phyloP scores from a whole-genome alignment of 2,113 vertebrate species.

The Cheirogaleus medius region DNA sequence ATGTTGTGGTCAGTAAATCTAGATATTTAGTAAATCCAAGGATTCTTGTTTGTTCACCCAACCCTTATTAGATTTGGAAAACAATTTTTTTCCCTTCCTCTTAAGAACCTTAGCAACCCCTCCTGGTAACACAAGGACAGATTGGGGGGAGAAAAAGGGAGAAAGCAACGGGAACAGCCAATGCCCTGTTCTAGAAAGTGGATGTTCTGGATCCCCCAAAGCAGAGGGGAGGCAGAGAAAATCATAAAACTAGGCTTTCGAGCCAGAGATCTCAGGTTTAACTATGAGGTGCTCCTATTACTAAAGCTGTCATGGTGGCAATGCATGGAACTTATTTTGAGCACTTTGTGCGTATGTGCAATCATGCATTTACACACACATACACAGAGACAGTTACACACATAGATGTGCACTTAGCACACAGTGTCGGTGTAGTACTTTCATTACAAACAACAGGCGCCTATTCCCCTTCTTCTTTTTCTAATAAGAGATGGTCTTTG shows the following conservation, averaged over 20 bases:
- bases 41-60: not conserved
- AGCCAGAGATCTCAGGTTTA: not conserved
- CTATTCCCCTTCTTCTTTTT: not conserved
- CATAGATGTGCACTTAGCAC: not conserved
- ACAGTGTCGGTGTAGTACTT: not conserved
- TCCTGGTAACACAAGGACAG: not conserved
- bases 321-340: not conserved
- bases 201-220: not conserved
- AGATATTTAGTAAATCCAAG: not conserved
- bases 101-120: not conserved
- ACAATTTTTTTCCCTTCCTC: not conserved
- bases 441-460: not conserved
- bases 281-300: not conserved
- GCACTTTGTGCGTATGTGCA: too few species aligned
- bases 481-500: not conserved
- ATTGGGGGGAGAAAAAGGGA: not conserved
- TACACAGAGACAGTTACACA: not conserved
- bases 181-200: not conserved
- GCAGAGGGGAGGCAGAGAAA: not conserved
- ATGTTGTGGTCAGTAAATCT: not conserved
- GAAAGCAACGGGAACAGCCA: not conserved
- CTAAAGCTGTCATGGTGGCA: not conserved
- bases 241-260: not conserved
- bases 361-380: fast-evolving
- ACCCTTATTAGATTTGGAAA: not conserved